Percentiles rank a stretch among this genome's conserved stretches.
These are phyloP conservation scores for Ochotona princeps DNA, from an alignment of 2,113 vertebrate genomes.

Conservation along the genomic window DNA sequence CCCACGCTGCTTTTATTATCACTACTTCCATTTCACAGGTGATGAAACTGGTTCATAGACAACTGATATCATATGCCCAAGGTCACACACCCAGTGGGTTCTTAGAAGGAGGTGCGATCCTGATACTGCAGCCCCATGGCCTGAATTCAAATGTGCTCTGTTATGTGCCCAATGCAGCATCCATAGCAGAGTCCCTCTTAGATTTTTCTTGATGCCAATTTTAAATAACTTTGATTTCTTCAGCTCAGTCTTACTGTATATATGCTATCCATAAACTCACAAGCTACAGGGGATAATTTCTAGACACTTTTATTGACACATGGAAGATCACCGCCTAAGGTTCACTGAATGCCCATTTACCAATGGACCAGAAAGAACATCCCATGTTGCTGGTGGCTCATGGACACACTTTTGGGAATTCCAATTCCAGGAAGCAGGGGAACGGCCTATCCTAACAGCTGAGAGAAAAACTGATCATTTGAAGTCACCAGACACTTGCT, in stretches of 20 bases:
- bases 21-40: not conserved
- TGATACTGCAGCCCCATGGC: not conserved
- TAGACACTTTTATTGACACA: not conserved
- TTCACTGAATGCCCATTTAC: not conserved
- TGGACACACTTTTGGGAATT: not conserved
- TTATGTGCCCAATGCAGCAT: not conserved
- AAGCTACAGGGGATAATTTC: not conserved
- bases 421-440: not conserved
- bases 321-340: not conserved
- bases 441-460: rapidly evolving
- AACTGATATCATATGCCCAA: not conserved
- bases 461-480: not conserved
- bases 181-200: not conserved
- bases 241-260: not conserved
- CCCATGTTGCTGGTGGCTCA: rapidly evolving
- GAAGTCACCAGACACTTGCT: not conserved
- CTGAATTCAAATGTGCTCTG: not conserved
- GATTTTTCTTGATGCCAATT: not conserved
- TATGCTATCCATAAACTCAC: not conserved
- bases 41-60: not conserved
- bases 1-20: too few relatives aligned
- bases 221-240: not conserved
- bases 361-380: not conserved
- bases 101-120: not conserved
- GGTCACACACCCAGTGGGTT: not conserved